phyloP scores from a whole-genome alignment of 2,797 vertebrate genomes.

The Neosilurus hyrtlii region DNA sequence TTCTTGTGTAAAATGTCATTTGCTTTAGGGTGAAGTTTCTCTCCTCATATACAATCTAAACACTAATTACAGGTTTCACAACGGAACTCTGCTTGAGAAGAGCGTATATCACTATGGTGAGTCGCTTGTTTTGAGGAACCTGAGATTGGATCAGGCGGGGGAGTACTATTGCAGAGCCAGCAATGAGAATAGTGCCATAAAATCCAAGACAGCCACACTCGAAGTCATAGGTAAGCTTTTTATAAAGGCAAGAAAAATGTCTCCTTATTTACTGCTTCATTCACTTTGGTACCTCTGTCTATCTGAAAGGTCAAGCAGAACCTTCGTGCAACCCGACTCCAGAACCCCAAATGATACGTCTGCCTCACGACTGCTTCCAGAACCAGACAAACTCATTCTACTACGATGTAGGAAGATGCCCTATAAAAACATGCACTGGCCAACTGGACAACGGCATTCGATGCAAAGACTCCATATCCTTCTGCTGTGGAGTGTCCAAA shows the following conservation, averaged over 20 bases:
- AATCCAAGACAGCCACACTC: conserved; percentile 83
- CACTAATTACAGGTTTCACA: conserved; percentile 84
- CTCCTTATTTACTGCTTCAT: background rate
- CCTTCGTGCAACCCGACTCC: conserved; percentile 82
- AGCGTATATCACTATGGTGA: conserved; percentile 75
- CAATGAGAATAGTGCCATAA: conserved; percentile 80
- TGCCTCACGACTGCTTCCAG: conserved; percentile 94
- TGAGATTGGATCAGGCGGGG: conserved; percentile 79
- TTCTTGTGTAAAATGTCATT: background rate
- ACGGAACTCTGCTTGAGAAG: conserved; percentile 80
- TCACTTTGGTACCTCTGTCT: conserved; percentile 17
- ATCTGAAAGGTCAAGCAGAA: conserved; percentile 74
- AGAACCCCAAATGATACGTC: conserved; percentile 82
- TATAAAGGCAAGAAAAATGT: background rate
- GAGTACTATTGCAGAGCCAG: conserved; percentile 92
- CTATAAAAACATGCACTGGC: conserved; percentile 77
- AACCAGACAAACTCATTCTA: conserved; percentile 86
- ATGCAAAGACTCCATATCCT: conserved; percentile 83
- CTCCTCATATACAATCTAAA: background rate
- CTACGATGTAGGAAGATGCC: conserved; percentile 89
- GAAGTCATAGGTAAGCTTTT: conserved; percentile 80
- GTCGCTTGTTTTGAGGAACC: conserved; percentile 82
- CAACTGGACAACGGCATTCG: conserved; percentile 83
- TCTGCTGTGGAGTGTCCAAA: conserved; percentile 89
- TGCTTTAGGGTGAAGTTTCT: background rate